phyloP scores from a whole-genome alignment of 1,140 invertebrate species.

The Trypoxylus dichotomus region DNA sequence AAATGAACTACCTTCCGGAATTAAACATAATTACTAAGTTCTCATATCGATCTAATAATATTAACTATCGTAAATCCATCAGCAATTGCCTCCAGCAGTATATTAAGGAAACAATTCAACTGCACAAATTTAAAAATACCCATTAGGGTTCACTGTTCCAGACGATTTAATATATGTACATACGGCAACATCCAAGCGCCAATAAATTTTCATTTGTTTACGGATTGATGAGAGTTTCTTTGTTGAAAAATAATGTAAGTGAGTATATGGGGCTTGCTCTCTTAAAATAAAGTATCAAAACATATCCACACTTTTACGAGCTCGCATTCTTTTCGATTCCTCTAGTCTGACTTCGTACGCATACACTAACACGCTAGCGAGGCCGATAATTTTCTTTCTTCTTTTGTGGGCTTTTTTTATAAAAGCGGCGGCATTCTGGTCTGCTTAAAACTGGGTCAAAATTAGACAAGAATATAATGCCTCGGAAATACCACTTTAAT shows the following conservation, averaged over 20 bases:
- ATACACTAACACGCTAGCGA: background rate
- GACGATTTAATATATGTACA: conserved; percentile 10
- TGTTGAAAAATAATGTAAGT: conserved; percentile 22
- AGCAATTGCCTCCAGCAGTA: background rate
- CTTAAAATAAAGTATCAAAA: conserved; percentile 26
- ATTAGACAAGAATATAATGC: conserved; percentile 17
- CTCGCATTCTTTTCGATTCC: conserved; percentile 7
- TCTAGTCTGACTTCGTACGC: background rate
- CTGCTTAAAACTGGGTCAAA: conserved; percentile 1
- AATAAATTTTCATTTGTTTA: conserved; percentile 22
- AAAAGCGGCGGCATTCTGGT: background rate
- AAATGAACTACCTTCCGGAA: background rate
- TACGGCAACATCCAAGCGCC: background rate
- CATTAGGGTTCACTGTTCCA: conserved; percentile 12
- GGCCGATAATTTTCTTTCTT: conserved; percentile 14
- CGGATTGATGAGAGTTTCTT: conserved; percentile 21
- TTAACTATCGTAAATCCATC: background rate
- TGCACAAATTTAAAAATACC: conserved; percentile 12
- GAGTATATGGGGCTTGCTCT: background rate
- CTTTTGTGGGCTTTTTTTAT: conserved; percentile 16
- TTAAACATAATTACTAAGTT: background rate
- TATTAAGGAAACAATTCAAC: background rate
- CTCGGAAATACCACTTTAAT: background rate
- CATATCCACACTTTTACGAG: conserved; percentile 21
- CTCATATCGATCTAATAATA: background rate